Conservation (phyloP, 2,888 invertebrate genomes). For the Sinodicranocentrus sp. region DNA sequence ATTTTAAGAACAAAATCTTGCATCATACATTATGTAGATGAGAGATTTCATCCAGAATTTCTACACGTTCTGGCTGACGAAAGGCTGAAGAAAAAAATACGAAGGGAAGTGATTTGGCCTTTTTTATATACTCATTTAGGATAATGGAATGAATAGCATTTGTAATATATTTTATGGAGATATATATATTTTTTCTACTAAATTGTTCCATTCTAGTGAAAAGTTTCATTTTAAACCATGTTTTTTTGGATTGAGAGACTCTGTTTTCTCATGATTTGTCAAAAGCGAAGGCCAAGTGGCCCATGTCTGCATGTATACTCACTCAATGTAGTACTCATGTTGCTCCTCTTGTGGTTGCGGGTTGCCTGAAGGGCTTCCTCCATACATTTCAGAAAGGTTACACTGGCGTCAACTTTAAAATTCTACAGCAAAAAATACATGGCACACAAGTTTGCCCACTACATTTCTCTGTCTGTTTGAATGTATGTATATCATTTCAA, state of each 20-base stretch:
- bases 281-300: conserved; percentile 40
- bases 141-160: no score
- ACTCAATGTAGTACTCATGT: background rate
- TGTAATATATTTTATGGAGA: no score
- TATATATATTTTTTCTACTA: no score
- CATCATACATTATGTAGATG: background rate
- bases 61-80: background rate
- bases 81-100: background rate
- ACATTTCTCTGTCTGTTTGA: background rate
- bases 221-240: no score
- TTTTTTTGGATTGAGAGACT: no score
- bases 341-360: conserved; percentile 25
- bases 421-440: no score
- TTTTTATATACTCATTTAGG: background rate
- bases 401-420: no score
- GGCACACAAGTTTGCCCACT: no score
- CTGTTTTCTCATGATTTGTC: conserved; percentile 41
- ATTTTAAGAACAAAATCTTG: conserved; percentile 3
- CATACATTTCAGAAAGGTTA: background rate
- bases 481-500: conserved; percentile 26
- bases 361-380: conserved; percentile 13
- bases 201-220: no score
- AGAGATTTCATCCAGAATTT: background rate
- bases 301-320: background rate
- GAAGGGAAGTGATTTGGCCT: conserved; percentile 39